Evolutionary conservation across 2,797 vertebrate genomes (phyloP), one percentile per base, ranked within the genome.

Genomic region (Amblyraja radiata): DNA sequence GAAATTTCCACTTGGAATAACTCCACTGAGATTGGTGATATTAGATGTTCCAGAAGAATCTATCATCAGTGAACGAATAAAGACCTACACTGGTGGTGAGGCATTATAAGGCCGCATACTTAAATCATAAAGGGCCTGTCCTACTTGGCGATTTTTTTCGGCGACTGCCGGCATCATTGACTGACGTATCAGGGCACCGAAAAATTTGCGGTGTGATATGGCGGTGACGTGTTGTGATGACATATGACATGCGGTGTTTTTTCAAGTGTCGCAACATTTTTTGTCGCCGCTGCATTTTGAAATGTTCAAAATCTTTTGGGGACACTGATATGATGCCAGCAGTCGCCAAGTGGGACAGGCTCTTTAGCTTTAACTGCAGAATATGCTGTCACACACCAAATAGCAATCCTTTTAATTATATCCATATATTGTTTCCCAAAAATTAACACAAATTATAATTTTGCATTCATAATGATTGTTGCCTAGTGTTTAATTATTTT

Each of bases 71-170:
- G n/a, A 68, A 5, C n/a, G 39, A 92, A 92, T 76, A 58, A 76
- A 92, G 73, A 92, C 25, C n/a, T 76, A 2, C 5, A 54, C 68
- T 76, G 90, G 6, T 91, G 23, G 63, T 90, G 36, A 74, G 36
- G 46, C 68, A 91, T 46, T 46, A 74, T 91, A 86, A 86, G 58
- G 61, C n/a, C 83, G 32, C 83, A 28, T n/a, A 14, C n/a, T 86
- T 86, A 86, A 6, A 32, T n/a, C 32, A 6, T 28, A 54, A 54
- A 54, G 46, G 5, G 5, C 46, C 5, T 54, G 46, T 54, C 46
- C 46, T 5, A 54, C 46, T 54, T 54, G 46, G 5, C 5, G 3
- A 2, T 54, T 54, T 54, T 54, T 54, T 54, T 54, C 5, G 46
- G 46, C 46, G 5, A 54, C 46, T 54, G 46, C 46, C 5, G 0